Base-by-base conservation (phyloP, 1,140 invertebrate genomes). In the Macrosteles quadrilineatus region DNA sequence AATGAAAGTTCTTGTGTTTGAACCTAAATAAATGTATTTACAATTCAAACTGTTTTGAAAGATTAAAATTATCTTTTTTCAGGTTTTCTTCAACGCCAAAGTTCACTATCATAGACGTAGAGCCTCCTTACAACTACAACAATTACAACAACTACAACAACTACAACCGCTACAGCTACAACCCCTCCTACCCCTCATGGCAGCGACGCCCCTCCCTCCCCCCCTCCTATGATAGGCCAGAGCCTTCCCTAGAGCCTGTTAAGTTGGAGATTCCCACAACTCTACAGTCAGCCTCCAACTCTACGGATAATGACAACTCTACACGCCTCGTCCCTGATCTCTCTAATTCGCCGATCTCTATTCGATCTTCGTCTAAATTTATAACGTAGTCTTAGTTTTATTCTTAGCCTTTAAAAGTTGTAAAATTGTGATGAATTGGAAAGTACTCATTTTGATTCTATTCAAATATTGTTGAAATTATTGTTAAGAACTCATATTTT, bases 31-130 rank as follows among this genome's bases (percentile, higher is more conserved):
- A n/a, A n/a, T n/a, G n/a, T n/a, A n/a, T n/a, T n/a, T n/a, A n/a
- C n/a, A n/a, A n/a, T n/a, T n/a, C n/a, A n/a, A n/a, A n/a, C n/a
- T n/a, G n/a, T n/a, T n/a, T n/a, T n/a, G n/a, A n/a, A n/a, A n/a
- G n/a, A n/a, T n/a, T n/a, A n/a, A n/a, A n/a, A n/a, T n/a, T n/a
- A n/a, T n/a, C n/a, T n/a, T 29, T 6, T 29, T 12, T 14, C 21
- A 29, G 55, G 27, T 59, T 27, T 25, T 65, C 59, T 1, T 70
- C 69, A 2, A 45, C 53, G 2, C 72, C 72, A 12, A 70, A 55
- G 43, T 70, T 70, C 21, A 73, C 72, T 0, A 73, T 73, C 1
- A 73, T 73, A 6, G 72, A 73, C 45, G 72, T 67, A 9, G 72
- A 73, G 31, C 72, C 72, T 27, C 72, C 72, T 3, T 67, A 71